phyloP scores from a whole-genome alignment of 1,140 invertebrate genomes.

The Campoletis sonorensis region DNA sequence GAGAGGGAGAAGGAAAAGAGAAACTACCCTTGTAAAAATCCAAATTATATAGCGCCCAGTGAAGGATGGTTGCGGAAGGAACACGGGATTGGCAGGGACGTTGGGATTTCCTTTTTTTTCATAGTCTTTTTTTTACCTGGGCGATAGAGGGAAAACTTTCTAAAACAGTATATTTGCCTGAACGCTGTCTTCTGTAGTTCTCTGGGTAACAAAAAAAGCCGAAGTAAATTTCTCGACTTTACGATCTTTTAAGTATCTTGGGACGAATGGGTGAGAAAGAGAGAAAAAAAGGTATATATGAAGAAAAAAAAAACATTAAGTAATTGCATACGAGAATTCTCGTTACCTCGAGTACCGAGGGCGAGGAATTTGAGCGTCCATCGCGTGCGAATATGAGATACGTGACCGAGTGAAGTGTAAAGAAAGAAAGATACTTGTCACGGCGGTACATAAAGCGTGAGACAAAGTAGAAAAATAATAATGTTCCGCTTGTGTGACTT shows the following conservation, averaged over 20 bases:
- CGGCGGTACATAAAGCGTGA: conserved; percentile 23
- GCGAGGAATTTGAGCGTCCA: background rate
- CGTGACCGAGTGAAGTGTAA: conserved; percentile 16
- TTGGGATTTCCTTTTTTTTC: conserved; percentile 19
- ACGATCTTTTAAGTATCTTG: background rate
- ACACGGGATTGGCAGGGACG: conserved; percentile 49
- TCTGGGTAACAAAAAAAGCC: background rate
- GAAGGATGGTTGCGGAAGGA: conserved; percentile 39
- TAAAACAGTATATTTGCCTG: conserved; percentile 54
- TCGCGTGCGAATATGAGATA: conserved; percentile 31
- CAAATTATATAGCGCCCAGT: conserved; percentile 58
- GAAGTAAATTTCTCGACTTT: conserved; percentile 3
- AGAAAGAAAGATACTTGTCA: conserved; percentile 10
- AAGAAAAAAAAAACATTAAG: conserved; percentile 11
- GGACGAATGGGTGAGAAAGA: no score
- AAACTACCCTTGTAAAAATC: conserved; percentile 57
- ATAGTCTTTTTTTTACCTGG: conserved; percentile 56
- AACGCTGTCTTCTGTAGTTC: background rate
- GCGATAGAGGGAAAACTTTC: conserved; percentile 61
- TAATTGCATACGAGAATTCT: conserved; percentile 12
- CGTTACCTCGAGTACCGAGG: conserved; percentile 8
- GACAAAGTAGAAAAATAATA: background rate
- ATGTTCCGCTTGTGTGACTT: no score
- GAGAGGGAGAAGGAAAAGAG: conserved; percentile 1
- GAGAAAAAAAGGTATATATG: conserved; percentile 14